Percentiles rank a stretch among this genome's conserved stretches.
Conservation (phyloP, 2,797 vertebrate genomes). For the Chaetophractus vellerosus region DNA sequence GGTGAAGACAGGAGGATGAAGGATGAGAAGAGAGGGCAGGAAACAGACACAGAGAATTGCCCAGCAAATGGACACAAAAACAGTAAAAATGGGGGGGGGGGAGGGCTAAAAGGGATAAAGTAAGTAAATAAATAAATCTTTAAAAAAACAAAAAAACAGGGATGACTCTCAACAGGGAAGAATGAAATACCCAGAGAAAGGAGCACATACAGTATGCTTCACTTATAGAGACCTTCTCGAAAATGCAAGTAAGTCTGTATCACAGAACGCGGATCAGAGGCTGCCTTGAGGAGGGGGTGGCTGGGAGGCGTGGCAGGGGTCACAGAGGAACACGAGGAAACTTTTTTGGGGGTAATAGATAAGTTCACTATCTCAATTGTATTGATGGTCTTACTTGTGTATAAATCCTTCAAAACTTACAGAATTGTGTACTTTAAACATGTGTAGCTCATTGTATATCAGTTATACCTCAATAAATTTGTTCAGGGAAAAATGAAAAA, state of each 20-base stretch:
- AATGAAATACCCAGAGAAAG: neutral
- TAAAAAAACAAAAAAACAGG: no score
- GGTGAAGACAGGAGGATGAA: no score
- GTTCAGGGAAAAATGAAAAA: neutral
- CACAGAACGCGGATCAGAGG: neutral
- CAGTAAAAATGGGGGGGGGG: no score
- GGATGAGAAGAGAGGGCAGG: no score
- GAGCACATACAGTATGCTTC: neutral
- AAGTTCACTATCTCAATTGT: neutral
- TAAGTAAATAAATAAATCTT: no score
- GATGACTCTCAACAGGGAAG: neutral
- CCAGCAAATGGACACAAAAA: no score
- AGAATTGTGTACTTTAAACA: neutral
- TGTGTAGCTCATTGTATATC: neutral
- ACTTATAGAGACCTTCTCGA: neutral
- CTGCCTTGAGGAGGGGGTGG: neutral
- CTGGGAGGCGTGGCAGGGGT: no score
- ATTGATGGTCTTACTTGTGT: neutral
- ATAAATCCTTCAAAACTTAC: neutral
- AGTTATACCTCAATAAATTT: neutral
- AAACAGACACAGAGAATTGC: no score
- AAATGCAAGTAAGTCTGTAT: neutral
- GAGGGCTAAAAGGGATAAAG: no score
- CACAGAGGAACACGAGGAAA: neutral
- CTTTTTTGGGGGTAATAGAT: neutral